These are phyloP conservation scores for Charaxes varanes DNA, from an alignment of 1,140 invertebrate species.

Conservation along the genomic window DNA sequence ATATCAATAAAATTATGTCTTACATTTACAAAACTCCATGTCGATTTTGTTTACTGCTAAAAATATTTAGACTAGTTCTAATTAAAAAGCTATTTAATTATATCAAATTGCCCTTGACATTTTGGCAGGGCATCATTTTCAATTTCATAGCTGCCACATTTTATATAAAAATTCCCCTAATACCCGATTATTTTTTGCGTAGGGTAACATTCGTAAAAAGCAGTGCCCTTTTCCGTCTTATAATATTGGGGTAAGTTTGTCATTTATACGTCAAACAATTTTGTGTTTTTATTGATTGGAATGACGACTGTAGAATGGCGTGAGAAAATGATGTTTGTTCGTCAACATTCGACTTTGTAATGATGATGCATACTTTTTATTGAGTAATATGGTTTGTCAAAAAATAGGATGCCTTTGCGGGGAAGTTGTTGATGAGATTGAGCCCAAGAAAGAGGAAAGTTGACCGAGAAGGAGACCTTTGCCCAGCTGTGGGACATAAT, in stretches of 20 bases:
- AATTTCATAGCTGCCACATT: conserved; percentile 3
- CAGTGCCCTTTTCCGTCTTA: conserved; percentile 1
- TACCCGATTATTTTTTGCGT: not conserved
- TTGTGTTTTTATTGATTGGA: conserved; percentile 44
- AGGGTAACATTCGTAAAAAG: conserved; percentile 8
- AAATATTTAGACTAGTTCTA: too few species aligned
- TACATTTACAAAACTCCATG: too few species aligned
- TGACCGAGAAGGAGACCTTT: too few species aligned
- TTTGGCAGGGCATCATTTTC: too few species aligned
- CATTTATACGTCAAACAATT: conserved; percentile 62
- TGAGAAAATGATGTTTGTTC: conserved; percentile 38
- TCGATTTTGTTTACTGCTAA: too few species aligned
- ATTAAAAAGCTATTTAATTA: too few species aligned
- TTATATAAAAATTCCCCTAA: not conserved
- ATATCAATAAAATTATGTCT: too few species aligned
- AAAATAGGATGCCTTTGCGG: too few species aligned
- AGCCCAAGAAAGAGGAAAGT: too few species aligned
- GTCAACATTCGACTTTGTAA: conserved; percentile 27
- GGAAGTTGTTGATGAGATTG: too few species aligned
- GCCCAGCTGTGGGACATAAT: too few species aligned
- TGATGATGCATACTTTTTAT: conserved; percentile 51
- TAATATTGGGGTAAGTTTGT: conserved; percentile 36
- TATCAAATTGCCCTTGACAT: too few species aligned
- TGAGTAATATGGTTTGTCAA: conserved; percentile 8
- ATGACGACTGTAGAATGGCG: conserved; percentile 21